These are phyloP conservation scores for Paramormyrops kingsleyae DNA, from an alignment of 2,113 vertebrate genomes.

Conservation along the genomic window DNA sequence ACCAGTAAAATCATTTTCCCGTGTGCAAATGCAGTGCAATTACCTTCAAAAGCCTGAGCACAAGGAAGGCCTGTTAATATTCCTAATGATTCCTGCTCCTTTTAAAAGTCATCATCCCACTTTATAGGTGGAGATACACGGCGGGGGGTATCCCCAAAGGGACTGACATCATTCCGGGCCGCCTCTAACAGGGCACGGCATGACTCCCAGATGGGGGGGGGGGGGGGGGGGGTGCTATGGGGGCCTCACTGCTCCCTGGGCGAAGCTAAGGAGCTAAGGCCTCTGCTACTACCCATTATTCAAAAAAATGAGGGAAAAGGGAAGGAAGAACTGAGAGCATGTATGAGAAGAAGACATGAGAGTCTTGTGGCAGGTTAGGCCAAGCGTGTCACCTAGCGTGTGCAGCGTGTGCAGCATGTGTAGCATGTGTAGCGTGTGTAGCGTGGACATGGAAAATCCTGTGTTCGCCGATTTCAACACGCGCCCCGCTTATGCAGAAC, in stretches of 20 bases:
- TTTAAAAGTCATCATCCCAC: slow-evolving; percentile 66
- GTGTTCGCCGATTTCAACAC: background rate
- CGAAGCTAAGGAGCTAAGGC: background rate
- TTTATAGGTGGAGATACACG: slow-evolving; percentile 60
- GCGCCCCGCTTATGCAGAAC: background rate
- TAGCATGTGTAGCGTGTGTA: too few relatives aligned
- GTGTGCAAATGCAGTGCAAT: slow-evolving; percentile 63
- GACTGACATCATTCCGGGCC: slow-evolving; percentile 59
- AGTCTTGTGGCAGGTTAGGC: background rate
- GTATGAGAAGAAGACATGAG: background rate
- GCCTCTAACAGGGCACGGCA: slow-evolving; percentile 51
- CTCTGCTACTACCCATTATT: background rate
- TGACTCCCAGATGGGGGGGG: slow-evolving; percentile 41
- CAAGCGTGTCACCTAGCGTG: background rate
- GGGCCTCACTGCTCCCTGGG: background rate
- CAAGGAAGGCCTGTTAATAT: slow-evolving; percentile 65
- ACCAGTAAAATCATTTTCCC: slow-evolving; percentile 58
- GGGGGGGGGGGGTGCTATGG: background rate
- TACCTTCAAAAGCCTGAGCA: slow-evolving; percentile 52
- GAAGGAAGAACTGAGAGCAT: background rate
- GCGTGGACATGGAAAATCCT: background rate
- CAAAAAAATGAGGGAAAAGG: background rate
- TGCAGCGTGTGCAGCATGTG: too few relatives aligned
- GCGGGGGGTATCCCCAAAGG: slow-evolving; percentile 47
- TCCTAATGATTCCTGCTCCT: slow-evolving; percentile 67